A percentile compares a stretch with the other conserved stretches of the same genome.
Evolutionary conservation across 2,888 invertebrate genomes (phyloP).

Genomic region (Actias luna): DNA sequence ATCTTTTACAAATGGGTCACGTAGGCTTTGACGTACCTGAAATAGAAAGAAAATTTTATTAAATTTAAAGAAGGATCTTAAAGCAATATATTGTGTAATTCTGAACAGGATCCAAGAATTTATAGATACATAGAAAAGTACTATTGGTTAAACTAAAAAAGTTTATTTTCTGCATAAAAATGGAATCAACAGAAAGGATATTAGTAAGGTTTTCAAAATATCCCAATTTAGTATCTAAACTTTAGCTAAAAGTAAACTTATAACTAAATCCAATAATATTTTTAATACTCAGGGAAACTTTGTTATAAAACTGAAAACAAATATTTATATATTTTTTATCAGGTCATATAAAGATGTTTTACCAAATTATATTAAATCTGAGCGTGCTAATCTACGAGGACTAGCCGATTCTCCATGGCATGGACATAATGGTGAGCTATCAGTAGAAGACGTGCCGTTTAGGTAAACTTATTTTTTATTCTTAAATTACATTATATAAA

Average conservation of each 20-base stretch:
- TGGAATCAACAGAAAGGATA: no score
- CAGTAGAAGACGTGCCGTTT: slow-evolving; percentile 83
- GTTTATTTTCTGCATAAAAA: no score
- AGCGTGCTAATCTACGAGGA: slow-evolving; percentile 73
- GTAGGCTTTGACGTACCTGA: background rate
- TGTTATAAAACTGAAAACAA: background rate
- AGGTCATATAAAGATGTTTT: slow-evolving; percentile 83
- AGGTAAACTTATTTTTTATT: slow-evolving; percentile 44
- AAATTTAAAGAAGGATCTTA: background rate
- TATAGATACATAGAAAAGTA: no score
- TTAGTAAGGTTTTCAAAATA: no score
- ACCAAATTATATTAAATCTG: slow-evolving; percentile 84
- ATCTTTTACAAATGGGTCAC: background rate
- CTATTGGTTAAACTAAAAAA: no score
- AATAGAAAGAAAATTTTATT: background rate
- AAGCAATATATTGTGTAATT: no score
- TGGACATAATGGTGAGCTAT: slow-evolving; percentile 82
- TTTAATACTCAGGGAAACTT: no score
- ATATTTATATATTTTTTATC: slow-evolving; percentile 23
- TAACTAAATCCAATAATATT: no score
- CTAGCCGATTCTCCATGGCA: slow-evolving; percentile 79
- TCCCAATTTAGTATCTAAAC: no score
- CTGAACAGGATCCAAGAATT: no score
- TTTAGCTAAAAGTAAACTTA: background rate
- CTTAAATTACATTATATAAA: background rate